A percentile compares a stretch with the other conserved stretches of the same genome.
phyloP scores from a whole-genome alignment of 1,140 invertebrate genomes.

The Diploscapter pachys region DNA sequence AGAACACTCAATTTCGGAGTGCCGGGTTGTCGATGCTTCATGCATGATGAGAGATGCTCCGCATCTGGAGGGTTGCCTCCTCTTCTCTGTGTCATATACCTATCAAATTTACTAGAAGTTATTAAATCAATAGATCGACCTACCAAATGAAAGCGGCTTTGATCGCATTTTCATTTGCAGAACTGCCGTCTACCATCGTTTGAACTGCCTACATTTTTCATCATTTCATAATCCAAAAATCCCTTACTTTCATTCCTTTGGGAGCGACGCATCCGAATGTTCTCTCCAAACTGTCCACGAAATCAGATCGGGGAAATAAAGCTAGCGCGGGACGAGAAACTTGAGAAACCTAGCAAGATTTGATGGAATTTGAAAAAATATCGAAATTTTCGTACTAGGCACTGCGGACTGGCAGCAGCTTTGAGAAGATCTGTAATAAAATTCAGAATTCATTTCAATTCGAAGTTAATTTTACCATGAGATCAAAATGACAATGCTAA shows the following conservation, averaged over 20 bases:
- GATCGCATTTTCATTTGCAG: constrained; percentile 57
- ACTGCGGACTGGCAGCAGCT: constrained; percentile 72
- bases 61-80: constrained; percentile 31
- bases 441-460: no score
- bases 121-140: no score
- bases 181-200: constrained; percentile 54
- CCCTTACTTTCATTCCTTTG: constrained; percentile 37
- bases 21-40: constrained; percentile 66
- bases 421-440: constrained; percentile 70
- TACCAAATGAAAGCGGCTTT: constrained; percentile 54
- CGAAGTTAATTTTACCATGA: no score
- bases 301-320: constrained; percentile 52
- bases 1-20: constrained; percentile 50
- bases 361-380: no score
- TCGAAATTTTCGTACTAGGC: constrained; percentile 61
- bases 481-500: no score
- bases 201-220: constrained; percentile 39
- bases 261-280: constrained; percentile 44
- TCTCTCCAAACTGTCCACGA: constrained; percentile 45
- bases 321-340: constrained; percentile 56
- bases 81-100: constrained; percentile 30
- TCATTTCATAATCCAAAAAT: no score
- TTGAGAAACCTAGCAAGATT: constrained; percentile 34
- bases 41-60: constrained; percentile 50
- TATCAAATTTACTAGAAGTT: background rate